These are phyloP conservation scores for Troglohyphantes excavatus DNA, from an alignment of 2,888 invertebrate species.

Conservation along the genomic window DNA sequence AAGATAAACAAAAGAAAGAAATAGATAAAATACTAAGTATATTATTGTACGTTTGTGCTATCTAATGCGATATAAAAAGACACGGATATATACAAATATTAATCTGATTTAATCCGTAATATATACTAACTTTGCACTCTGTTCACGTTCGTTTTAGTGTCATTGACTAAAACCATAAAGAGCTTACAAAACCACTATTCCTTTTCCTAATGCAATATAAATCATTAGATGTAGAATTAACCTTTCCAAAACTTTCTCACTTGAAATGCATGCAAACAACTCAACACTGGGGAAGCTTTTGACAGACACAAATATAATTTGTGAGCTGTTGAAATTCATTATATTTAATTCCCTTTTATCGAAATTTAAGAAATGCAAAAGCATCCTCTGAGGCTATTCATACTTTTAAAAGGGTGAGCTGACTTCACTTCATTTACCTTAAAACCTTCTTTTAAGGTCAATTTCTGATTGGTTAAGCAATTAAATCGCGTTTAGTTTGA, in stretches of 20 bases:
- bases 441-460: not conserved
- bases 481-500: not conserved
- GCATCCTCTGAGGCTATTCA: not conserved
- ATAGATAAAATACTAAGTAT: no score
- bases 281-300: not conserved
- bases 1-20: no score
- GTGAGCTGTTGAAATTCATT: not conserved
- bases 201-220: no score
- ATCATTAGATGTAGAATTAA: no score
- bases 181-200: no score
- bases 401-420: not conserved
- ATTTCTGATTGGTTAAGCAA: not conserved
- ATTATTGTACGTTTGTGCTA: no score
- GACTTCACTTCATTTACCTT: not conserved
- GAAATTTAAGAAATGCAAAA: not conserved
- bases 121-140: no score
- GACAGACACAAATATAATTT: not conserved
- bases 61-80: no score
- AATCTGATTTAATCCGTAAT: no score
- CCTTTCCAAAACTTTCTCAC: not conserved
- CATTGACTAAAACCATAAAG: no score
- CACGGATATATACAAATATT: no score
- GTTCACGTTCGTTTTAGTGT: no score
- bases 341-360: not conserved
- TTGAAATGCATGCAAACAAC: not conserved